These are phyloP conservation scores for Terebella lapidaria DNA, from an alignment of 2,888 invertebrate species.

Conservation along the genomic window DNA sequence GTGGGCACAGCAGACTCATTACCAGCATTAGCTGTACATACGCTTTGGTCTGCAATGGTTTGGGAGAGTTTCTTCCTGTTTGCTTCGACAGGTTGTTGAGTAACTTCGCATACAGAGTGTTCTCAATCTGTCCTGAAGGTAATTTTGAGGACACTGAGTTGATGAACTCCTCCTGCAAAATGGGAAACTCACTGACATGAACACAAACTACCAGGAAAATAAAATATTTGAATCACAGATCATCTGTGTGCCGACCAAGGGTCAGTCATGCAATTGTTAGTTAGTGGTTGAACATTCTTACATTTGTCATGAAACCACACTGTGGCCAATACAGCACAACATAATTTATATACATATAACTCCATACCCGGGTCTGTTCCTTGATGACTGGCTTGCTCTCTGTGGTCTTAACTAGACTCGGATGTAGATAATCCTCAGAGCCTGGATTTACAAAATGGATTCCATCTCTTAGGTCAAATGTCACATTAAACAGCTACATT, in stretches of 20 bases:
- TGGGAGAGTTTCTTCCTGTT: constrained; percentile 1
- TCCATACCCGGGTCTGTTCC: neutral
- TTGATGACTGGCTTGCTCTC: neutral
- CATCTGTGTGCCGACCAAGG: too few relatives aligned
- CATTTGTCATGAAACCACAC: neutral
- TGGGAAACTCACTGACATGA: too few relatives aligned
- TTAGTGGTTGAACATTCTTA: too few relatives aligned
- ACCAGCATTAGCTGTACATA: too few relatives aligned
- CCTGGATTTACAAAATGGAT: too few relatives aligned
- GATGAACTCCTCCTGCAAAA: constrained; percentile 13
- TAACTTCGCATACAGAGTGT: constrained; percentile 49
- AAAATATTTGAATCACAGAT: too few relatives aligned
- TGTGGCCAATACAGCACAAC: neutral
- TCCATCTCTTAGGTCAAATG: too few relatives aligned
- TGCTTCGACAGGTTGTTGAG: constrained; percentile 29
- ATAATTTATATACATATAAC: neutral
- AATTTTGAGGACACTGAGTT: constrained; percentile 31
- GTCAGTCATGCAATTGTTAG: too few relatives aligned
- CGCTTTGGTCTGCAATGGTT: too few relatives aligned
- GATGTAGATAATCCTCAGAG: constrained; percentile 13
- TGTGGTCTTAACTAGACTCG: constrained; percentile 11
- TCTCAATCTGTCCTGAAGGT: constrained; percentile 39
- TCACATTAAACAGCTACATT: too few relatives aligned
- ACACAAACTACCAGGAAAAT: too few relatives aligned
- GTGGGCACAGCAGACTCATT: too few relatives aligned